phyloP scores from a whole-genome alignment of 2,113 vertebrate genomes.

The Sorex fumeus region DNA sequence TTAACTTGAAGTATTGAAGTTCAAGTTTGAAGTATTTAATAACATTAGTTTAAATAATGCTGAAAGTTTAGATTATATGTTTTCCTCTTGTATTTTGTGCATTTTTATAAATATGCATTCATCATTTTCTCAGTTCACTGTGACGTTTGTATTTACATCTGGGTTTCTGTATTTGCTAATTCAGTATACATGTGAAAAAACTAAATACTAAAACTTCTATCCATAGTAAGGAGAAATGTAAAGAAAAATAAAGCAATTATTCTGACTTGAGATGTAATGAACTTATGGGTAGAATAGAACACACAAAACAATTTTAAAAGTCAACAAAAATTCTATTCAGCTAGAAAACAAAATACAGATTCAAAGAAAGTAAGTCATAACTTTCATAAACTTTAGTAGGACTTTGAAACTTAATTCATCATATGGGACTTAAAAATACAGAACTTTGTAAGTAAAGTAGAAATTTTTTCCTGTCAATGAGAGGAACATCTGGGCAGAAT shows the following conservation, averaged over 20 bases:
- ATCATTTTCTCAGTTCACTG: conserved; percentile 39
- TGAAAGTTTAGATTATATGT: conserved; percentile 36
- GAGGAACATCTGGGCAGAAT: conserved; percentile 78
- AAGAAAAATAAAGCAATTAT: conserved; percentile 34
- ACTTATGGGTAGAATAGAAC: neutral
- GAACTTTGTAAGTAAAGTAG: conserved; percentile 68
- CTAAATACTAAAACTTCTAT: conserved; percentile 43
- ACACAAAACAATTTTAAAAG: conserved; percentile 23
- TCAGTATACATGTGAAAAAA: conserved; percentile 25
- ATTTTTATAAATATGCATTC: conserved; percentile 12
- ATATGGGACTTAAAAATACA: conserved; percentile 70
- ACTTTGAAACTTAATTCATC: conserved; percentile 57
- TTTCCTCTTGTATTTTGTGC: neutral
- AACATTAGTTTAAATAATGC: conserved; percentile 8
- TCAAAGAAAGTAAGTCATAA: conserved; percentile 36
- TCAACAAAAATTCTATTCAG: neutral
- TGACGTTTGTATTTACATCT: conserved; percentile 18
- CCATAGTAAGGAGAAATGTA: neutral
- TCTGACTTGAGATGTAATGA: conserved; percentile 26
- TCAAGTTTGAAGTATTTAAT: too few species aligned
- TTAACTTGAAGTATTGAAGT: too few species aligned
- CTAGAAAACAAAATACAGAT: conserved; percentile 29
- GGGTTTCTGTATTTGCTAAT: neutral
- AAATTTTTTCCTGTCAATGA: conserved; percentile 71
- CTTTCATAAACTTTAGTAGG: conserved; percentile 58